Conservation (phyloP, 2,797 vertebrate genomes). For the Poeciliopsis presidionis region DNA sequence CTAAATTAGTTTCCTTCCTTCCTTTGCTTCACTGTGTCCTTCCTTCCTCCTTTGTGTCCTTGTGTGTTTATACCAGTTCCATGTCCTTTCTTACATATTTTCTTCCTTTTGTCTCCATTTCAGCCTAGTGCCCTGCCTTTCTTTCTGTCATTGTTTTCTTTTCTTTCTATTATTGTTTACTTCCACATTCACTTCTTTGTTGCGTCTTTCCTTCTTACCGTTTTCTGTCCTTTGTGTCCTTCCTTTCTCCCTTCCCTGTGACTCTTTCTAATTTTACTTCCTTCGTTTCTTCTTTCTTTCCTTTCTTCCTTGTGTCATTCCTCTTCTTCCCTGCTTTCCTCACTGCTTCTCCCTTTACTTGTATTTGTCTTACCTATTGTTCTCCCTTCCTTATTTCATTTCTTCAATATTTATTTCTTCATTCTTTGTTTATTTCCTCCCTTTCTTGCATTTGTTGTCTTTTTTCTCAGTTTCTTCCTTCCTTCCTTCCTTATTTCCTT, state of each 20-base stretch:
- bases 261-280: not conserved
- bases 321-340: not conserved
- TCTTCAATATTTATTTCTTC: not conserved
- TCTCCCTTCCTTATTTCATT: not conserved
- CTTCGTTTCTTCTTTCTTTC: not conserved
- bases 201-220: not conserved
- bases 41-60: not conserved
- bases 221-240: not conserved
- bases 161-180: conserved; percentile 25
- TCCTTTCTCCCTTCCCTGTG: not conserved
- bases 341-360: not conserved
- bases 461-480: not conserved
- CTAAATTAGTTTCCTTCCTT: not conserved
- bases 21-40: not conserved
- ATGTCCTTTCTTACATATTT: not conserved
- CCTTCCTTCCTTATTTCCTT: not conserved
- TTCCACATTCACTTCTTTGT: not conserved
- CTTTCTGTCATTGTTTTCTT: too few relatives aligned
- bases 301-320: not conserved
- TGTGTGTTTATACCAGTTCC: not conserved
- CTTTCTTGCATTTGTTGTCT: not conserved
- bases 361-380: not conserved
- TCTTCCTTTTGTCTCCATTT: not conserved
- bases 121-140: not conserved
- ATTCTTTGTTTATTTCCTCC: not conserved